Evolutionary conservation across 2,113 vertebrate genomes (phyloP).

Genomic region (Osmerus eperlanus): DNA sequence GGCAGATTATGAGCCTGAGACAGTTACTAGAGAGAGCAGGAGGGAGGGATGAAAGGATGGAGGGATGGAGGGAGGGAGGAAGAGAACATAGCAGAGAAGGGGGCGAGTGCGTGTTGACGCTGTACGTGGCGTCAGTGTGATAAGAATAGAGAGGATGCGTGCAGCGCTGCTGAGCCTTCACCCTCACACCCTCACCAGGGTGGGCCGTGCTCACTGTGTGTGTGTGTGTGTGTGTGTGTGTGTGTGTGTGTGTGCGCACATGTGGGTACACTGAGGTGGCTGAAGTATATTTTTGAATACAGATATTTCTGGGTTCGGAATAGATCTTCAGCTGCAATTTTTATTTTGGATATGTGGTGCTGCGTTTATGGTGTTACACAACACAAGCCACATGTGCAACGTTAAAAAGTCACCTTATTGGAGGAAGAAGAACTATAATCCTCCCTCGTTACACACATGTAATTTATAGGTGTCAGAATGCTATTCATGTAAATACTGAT

Average conservation of each 20-base stretch:
- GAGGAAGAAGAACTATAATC: too few relatives aligned
- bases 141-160: conserved; percentile 79
- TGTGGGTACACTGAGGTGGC: conserved; percentile 13
- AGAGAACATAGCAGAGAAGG: conserved; percentile 68
- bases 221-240: conserved; percentile 41
- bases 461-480: too few relatives aligned
- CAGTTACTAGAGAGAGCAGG: conserved; percentile 70
- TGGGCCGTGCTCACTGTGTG: conserved; percentile 43
- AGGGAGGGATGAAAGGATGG: conserved; percentile 24
- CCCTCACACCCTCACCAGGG: conserved; percentile 70
- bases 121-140: conserved; percentile 76
- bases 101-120: conserved; percentile 74
- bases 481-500: too few relatives aligned
- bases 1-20: conserved; percentile 67
- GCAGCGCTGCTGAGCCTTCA: conserved; percentile 73
- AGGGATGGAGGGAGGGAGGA: conserved; percentile 57
- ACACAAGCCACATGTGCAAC: too few relatives aligned
- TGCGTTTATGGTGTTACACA: too few relatives aligned
- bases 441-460: too few relatives aligned
- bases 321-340: too few relatives aligned
- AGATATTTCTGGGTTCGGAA: conserved; percentile 21
- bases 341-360: too few relatives aligned
- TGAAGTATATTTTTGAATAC: conserved; percentile 21
- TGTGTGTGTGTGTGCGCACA: conserved; percentile 25
- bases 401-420: too few relatives aligned